Percentiles rank a stretch among this genome's conserved stretches.
Conservation (phyloP, 2,797 vertebrate genomes). For the Pteronotus mesoamericanus region DNA sequence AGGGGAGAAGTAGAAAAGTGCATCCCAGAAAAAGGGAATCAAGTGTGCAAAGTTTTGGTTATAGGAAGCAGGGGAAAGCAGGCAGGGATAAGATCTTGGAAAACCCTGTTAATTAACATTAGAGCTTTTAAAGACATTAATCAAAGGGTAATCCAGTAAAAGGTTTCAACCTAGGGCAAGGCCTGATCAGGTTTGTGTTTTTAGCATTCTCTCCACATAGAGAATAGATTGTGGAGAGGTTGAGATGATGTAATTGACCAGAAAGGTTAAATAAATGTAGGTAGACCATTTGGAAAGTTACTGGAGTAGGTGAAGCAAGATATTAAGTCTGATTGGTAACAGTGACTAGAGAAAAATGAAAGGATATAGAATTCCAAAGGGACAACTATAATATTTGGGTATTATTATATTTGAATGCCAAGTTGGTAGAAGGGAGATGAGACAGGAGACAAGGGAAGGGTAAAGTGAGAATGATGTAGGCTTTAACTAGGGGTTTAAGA, state of each 20-base stretch:
- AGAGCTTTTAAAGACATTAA: background rate
- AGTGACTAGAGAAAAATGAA: background rate
- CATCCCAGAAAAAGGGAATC: background rate
- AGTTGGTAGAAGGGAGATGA: background rate
- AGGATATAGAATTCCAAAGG: background rate
- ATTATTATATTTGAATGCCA: background rate
- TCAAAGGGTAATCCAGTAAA: background rate
- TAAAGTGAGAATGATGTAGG: background rate
- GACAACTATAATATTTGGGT: background rate
- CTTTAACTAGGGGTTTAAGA: background rate
- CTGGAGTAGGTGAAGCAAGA: background rate
- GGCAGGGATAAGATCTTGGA: background rate
- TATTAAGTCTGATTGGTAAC: background rate
- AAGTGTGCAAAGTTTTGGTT: background rate
- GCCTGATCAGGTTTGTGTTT: background rate
- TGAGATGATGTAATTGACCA: background rate
- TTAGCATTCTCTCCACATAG: background rate
- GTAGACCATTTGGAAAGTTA: background rate
- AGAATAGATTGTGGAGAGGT: background rate
- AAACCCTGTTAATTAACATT: background rate
- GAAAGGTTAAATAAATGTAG: background rate
- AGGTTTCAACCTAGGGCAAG: background rate
- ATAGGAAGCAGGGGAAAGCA: background rate
- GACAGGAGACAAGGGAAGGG: background rate
- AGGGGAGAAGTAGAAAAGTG: background rate